Evolutionary conservation across 2,888 invertebrate genomes (phyloP).

Genomic region (Phalera bucephala): DNA sequence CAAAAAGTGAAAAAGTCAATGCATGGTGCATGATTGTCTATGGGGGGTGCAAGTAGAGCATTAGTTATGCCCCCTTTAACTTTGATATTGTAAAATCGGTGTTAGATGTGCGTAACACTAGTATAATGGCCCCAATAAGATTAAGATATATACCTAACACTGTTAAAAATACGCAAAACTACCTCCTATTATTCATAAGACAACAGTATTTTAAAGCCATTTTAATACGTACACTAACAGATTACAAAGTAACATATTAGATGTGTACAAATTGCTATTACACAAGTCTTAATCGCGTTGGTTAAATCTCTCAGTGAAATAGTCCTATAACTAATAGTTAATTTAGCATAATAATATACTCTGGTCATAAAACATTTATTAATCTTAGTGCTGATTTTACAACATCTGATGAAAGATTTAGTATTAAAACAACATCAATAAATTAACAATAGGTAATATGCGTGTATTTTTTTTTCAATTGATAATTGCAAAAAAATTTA

Average conservation of each 20-base stretch:
- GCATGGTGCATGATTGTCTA: slow-evolving; percentile 36
- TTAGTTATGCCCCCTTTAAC: slow-evolving; percentile 15
- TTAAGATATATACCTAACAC: slow-evolving; percentile 26
- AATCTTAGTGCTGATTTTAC: too few species aligned
- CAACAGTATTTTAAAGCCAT: slow-evolving; percentile 35
- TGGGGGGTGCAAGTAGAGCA: slow-evolving; percentile 16
- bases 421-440: too few species aligned
- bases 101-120: slow-evolving; percentile 38
- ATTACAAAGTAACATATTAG: too few species aligned
- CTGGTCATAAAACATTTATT: not conserved
- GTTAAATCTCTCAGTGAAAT: not conserved
- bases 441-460: too few species aligned
- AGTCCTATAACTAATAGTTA: not conserved
- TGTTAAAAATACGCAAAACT: slow-evolving; percentile 28
- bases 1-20: slow-evolving; percentile 36
- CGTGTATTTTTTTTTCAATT: too few species aligned
- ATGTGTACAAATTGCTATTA: too few species aligned
- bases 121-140: slow-evolving; percentile 44
- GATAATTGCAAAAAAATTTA: too few species aligned
- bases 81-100: slow-evolving; percentile 34
- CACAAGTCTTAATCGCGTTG: too few species aligned
- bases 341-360: slow-evolving; percentile 8
- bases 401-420: too few species aligned
- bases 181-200: slow-evolving; percentile 38
- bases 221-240: not conserved